Evolutionary conservation across 1,140 invertebrate species (phyloP).

Genomic region (Drosophila melanica): DNA sequence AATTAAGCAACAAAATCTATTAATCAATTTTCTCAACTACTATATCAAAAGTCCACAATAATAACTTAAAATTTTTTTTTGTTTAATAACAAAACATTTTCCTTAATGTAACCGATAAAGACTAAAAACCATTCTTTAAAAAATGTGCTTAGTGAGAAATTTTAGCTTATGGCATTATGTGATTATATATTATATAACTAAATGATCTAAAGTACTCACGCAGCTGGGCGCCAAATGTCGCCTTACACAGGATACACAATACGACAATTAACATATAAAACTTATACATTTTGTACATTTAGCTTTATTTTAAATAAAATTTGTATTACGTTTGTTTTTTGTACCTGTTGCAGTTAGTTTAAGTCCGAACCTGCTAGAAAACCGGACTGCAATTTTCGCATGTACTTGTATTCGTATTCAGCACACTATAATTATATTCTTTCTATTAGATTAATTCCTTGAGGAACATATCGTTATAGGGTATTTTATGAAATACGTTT

Average conservation of each 20-base stretch:
- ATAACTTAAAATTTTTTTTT: too few relatives aligned
- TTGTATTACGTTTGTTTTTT: not conserved
- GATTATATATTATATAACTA: too few relatives aligned
- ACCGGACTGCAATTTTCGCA: conserved; percentile 1
- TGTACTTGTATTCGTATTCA: too few relatives aligned
- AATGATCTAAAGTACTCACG: conserved; percentile 28
- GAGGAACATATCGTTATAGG: conserved; percentile 66
- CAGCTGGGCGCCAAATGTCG: conserved; percentile 5
- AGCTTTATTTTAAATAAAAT: not conserved
- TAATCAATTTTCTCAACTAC: too few relatives aligned
- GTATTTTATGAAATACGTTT: conserved; percentile 48
- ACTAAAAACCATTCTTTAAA: too few relatives aligned
- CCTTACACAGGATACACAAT: not conserved
- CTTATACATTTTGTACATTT: conserved; percentile 18
- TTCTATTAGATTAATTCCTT: conserved; percentile 4
- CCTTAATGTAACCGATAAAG: too few relatives aligned
- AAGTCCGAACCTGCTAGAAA: conserved; percentile 12
- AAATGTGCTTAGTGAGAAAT: too few relatives aligned
- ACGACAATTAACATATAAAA: conserved; percentile 14
- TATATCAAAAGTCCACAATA: too few relatives aligned
- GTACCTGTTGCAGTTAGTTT: conserved; percentile 8
- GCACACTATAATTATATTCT: not conserved
- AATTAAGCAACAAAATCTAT: too few relatives aligned
- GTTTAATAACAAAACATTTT: too few relatives aligned
- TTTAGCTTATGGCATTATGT: too few relatives aligned